Evolutionary conservation across 1,140 invertebrate genomes (phyloP), one percentile per base, ranked within the genome.

Genomic region (Littorina saxatilis): DNA sequence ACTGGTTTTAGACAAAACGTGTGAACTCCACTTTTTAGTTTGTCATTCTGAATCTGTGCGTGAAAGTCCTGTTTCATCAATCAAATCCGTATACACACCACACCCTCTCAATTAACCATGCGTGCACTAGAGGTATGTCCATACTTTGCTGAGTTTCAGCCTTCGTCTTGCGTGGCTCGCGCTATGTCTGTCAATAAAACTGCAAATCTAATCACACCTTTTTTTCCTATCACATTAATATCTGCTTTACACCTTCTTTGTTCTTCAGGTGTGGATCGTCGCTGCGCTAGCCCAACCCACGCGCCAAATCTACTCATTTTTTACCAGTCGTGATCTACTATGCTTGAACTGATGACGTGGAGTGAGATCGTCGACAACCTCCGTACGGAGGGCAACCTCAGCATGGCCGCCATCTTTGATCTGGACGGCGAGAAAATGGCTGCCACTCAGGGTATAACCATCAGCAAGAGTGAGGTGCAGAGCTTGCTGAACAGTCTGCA

Each of bases 291-390:
- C 7, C n/a, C 20, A 15, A 15, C 13, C 55, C 17, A 7, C 55
- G 17, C 17, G 5, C 55, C 55, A n/a, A 0, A 15, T 17, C 55
- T 27, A 20, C n/a, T 27, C 17, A 7, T n/a, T 27, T n/a, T 7
- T 20, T 27, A 15, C 15, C 17, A 13, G 20, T 43, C 27, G 9
- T 27, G 40, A 27, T 37, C 37, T 40, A 80, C 61, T 73, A 83
- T 83, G 84, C 80, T 85, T 20, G 82, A 83, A 35, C 82, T 85
- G 23, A 85, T 85, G 84, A 83, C 84, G 50, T 85, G 84, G 84
- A 80, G 80, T 39, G 84, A 85, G 70, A 85, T 85, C 32, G 80
- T 85, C 58, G 82, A 83, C 50, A 83, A 58, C 80, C 77, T 85
- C 47, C 81, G 73, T 20, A 15, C 72, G 29, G 84, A 85, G 61